These are phyloP conservation scores for Cyprinodon diabolis DNA, from an alignment of 2,797 vertebrate genomes.

Conservation along the genomic window DNA sequence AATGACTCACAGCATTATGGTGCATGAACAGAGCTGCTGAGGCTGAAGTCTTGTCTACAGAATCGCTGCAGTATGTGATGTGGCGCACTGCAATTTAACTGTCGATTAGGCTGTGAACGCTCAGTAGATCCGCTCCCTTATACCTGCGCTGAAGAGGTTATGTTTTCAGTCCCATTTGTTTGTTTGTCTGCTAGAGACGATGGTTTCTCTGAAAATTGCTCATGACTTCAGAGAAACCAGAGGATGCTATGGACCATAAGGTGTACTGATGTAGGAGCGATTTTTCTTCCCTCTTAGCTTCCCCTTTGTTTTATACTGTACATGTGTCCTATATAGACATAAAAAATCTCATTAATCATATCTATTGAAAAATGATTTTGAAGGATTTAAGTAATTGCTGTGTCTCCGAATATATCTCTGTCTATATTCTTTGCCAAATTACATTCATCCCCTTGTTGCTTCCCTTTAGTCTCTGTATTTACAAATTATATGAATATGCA, in stretches of 20 bases:
- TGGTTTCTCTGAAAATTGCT: conserved; percentile 10
- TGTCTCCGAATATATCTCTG: not conserved
- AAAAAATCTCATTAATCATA: not conserved
- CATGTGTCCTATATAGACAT: not conserved
- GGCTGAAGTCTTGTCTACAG: conserved; percentile 57
- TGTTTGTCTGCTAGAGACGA: conserved; percentile 37
- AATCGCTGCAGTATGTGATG: conserved; percentile 62
- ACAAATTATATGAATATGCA: not conserved
- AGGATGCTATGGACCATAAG: conserved; percentile 11
- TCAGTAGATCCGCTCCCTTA: conserved; percentile 41
- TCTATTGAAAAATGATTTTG: not conserved
- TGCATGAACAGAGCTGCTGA: conserved; percentile 58
- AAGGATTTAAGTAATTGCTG: not conserved
- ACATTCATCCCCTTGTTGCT: not conserved
- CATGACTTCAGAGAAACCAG: conserved; percentile 24
- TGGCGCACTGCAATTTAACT: conserved; percentile 63
- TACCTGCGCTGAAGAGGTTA: conserved; percentile 35
- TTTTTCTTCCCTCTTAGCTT: not conserved
- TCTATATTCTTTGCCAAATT: not conserved
- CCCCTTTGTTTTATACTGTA: not conserved
- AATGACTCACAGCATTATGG: conserved; percentile 56
- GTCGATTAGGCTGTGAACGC: conserved; percentile 60
- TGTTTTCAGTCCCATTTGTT: conserved; percentile 37
- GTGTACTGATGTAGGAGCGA: not conserved
- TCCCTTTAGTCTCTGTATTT: not conserved